phyloP scores from a whole-genome alignment of 2,113 vertebrate genomes.

The Sander vitreus region DNA sequence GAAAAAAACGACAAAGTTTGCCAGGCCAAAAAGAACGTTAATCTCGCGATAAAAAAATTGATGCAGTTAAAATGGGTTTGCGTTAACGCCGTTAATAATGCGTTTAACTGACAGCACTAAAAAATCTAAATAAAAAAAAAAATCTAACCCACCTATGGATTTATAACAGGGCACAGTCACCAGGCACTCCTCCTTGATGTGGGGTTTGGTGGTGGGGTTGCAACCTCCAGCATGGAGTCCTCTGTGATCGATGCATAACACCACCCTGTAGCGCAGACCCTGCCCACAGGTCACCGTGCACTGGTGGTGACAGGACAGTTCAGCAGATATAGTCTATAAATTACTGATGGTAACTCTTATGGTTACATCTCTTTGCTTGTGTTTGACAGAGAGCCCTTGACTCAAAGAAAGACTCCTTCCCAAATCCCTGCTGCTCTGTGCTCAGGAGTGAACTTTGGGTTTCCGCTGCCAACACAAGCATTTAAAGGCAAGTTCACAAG shows the following conservation, averaged over 20 bases:
- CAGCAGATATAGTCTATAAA: not conserved
- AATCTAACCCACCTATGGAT: conserved; percentile 85
- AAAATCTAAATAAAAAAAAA: too few relatives aligned
- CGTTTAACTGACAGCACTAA: not conserved
- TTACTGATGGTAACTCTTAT: not conserved
- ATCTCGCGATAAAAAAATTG: too few relatives aligned
- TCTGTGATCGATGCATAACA: conserved; percentile 95
- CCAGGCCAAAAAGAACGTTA: too few relatives aligned
- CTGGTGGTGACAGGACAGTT: conserved; percentile 75
- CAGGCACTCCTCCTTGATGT: conserved; percentile 97
- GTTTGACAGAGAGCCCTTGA: conserved; percentile 40
- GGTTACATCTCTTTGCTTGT: conserved; percentile 24
- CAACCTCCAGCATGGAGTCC: conserved; percentile 96
- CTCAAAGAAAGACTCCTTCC: conserved; percentile 42
- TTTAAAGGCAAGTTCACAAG: conserved; percentile 74
- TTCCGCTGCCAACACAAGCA: conserved; percentile 79
- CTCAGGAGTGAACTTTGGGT: conserved; percentile 51
- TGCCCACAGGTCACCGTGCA: conserved; percentile 98
- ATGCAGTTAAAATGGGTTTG: too few relatives aligned
- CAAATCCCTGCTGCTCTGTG: conserved; percentile 58
- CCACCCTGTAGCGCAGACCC: conserved; percentile 95
- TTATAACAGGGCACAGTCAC: conserved; percentile 95
- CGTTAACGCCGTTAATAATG: too few relatives aligned
- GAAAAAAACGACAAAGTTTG: too few relatives aligned
- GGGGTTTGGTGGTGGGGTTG: conserved; percentile 93